Percentiles rank a stretch among this genome's conserved stretches.
Conservation (phyloP, 2,113 vertebrate species). For the Pseudopodoces humilis region DNA sequence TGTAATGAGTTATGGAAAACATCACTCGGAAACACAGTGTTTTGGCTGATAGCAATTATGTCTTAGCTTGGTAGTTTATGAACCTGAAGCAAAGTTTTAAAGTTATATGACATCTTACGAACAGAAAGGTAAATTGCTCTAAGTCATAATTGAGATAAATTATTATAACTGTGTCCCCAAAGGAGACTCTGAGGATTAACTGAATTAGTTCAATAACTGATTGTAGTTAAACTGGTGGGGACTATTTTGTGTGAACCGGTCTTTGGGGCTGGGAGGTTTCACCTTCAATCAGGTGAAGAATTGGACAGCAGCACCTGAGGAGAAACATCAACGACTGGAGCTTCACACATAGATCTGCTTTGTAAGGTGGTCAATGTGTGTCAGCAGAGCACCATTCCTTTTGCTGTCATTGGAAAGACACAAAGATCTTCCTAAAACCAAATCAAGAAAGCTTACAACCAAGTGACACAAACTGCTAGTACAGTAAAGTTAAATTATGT, state of each 20-base stretch:
- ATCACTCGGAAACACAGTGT: neutral
- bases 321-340: neutral
- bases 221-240: neutral
- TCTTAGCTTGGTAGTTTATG: neutral
- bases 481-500: neutral
- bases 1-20: neutral
- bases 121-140: neutral
- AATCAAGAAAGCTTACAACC: neutral
- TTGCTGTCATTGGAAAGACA: neutral
- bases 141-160: neutral
- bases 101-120: neutral
- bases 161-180: neutral
- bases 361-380: neutral
- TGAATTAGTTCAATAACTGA: neutral
- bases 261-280: neutral
- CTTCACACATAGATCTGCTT: neutral
- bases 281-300: fast-evolving
- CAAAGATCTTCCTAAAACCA: neutral
- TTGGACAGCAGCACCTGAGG: neutral
- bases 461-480: neutral
- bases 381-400: neutral
- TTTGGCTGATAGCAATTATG: neutral
- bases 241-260: neutral
- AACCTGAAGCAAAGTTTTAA: neutral
- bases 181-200: neutral